Evolutionary conservation across 2,113 vertebrate genomes (phyloP).

Genomic region (Tauraco erythrolophus): DNA sequence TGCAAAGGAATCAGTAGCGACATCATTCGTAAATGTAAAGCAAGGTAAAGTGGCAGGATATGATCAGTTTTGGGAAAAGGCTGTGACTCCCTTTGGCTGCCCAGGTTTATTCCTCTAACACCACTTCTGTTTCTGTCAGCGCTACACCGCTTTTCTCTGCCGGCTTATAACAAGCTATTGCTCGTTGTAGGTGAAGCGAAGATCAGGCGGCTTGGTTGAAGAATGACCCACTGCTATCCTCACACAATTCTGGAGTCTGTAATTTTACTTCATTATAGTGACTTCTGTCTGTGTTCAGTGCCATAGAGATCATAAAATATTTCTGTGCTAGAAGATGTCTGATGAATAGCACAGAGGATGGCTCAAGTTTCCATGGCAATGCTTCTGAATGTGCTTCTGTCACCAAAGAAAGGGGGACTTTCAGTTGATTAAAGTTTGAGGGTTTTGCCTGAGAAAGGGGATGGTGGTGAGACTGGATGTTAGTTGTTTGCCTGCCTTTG

Average conservation of each 20-base stretch:
- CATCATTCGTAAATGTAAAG: background rate
- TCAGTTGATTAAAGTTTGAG: background rate
- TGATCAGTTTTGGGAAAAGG: background rate
- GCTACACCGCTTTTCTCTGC: background rate
- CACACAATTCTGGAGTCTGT: background rate
- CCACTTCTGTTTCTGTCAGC: background rate
- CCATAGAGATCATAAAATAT: constrained; percentile 12
- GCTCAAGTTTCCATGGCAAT: constrained; percentile 60
- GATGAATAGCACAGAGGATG: constrained; percentile 22
- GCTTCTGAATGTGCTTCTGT: constrained; percentile 44
- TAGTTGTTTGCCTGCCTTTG: background rate
- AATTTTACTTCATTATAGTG: background rate
- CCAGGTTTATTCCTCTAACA: background rate
- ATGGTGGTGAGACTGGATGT: background rate
- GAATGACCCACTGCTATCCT: background rate
- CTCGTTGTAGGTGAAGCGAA: background rate
- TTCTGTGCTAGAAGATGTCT: background rate
- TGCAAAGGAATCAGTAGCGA: background rate
- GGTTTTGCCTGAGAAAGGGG: background rate
- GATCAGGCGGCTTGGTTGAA: background rate
- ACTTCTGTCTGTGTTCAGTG: background rate
- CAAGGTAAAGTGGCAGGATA: background rate
- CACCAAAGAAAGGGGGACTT: constrained; percentile 16
- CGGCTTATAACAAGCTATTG: background rate
- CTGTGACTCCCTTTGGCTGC: background rate